Percentiles rank a stretch among this genome's conserved stretches.
Evolutionary conservation across 2,888 invertebrate species (phyloP).

Genomic region (Drosophila quasianomalipes): DNA sequence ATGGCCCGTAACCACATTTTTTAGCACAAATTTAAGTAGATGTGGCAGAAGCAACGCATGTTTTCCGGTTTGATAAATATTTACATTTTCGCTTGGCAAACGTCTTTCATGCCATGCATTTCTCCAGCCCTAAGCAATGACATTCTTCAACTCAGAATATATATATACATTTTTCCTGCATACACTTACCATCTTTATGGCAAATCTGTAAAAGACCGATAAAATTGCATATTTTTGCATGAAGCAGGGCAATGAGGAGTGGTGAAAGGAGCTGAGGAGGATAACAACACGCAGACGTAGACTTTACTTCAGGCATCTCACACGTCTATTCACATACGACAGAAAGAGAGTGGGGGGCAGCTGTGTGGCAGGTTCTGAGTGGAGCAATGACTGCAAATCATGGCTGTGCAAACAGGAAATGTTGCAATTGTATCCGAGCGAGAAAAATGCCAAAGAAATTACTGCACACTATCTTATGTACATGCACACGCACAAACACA

Average conservation of each 20-base stretch:
- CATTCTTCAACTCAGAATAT: conserved; percentile 43
- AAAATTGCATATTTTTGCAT: conserved; percentile 81
- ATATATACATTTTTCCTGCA: conserved; percentile 34
- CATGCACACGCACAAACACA: conserved; percentile 3
- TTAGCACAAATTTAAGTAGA: conserved; percentile 61
- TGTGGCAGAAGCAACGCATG: conserved; percentile 49
- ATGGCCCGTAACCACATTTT: conserved; percentile 35
- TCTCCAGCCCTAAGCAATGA: conserved; percentile 8
- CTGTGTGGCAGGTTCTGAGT: conserved; percentile 2
- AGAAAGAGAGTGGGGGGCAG: not conserved
- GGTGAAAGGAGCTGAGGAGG: conserved; percentile 5
- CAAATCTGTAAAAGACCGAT: conserved; percentile 82
- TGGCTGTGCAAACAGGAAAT: conserved; percentile 80
- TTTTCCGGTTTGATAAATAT: conserved; percentile 78
- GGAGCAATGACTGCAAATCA: conserved; percentile 71
- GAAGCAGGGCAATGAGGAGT: conserved; percentile 32
- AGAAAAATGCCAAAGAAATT: conserved; percentile 37
- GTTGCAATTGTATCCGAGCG: conserved; percentile 47
- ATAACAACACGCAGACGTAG: conserved; percentile 29
- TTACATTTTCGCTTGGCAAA: conserved; percentile 77
- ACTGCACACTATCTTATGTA: conserved; percentile 10
- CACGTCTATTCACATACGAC: conserved; percentile 43
- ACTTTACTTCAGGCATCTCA: conserved; percentile 57
- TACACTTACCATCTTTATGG: conserved; percentile 26
- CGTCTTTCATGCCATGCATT: conserved; percentile 67